Percentiles rank a stretch among this genome's conserved stretches.
These are phyloP conservation scores for Carabus problematicus DNA, from an alignment of 2,888 invertebrate species.

Conservation along the genomic window DNA sequence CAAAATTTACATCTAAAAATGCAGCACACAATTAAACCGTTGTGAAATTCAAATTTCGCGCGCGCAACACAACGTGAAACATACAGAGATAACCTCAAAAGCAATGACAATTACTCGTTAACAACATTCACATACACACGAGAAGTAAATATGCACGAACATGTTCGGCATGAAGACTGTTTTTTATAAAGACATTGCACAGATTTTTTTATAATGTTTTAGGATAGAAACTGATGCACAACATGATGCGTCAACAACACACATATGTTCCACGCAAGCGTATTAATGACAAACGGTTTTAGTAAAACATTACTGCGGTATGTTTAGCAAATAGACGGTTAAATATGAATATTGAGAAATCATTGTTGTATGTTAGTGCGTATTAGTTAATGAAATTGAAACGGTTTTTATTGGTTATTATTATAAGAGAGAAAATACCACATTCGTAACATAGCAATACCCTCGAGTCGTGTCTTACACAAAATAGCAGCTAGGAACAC, in stretches of 20 bases:
- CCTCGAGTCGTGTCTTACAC: slow-evolving; percentile 39
- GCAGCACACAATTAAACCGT: slow-evolving; percentile 18
- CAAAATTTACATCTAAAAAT: slow-evolving; percentile 33
- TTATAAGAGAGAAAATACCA: background rate
- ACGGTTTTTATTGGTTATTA: background rate
- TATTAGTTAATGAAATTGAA: background rate
- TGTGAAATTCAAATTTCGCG: too few relatives aligned
- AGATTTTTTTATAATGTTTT: slow-evolving; percentile 28
- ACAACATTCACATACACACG: too few relatives aligned
- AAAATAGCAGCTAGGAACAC: background rate
- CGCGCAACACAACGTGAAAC: background rate
- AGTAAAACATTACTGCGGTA: background rate
- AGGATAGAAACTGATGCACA: background rate
- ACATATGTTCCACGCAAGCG: slow-evolving; percentile 16
- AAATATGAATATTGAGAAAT: background rate
- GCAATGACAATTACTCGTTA: too few relatives aligned
- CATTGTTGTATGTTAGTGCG: slow-evolving; percentile 22
- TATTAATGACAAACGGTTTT: background rate
- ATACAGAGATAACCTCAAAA: background rate
- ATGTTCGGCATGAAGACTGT: slow-evolving; percentile 32
- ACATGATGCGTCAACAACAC: background rate
- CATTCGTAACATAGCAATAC: slow-evolving; percentile 30
- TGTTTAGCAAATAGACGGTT: slow-evolving; percentile 4
- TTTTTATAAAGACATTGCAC: slow-evolving; percentile 32
- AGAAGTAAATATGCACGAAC: background rate